These are phyloP conservation scores for Cyrtorhinus lividipennis DNA, from an alignment of 1,140 invertebrate species.

Conservation along the genomic window DNA sequence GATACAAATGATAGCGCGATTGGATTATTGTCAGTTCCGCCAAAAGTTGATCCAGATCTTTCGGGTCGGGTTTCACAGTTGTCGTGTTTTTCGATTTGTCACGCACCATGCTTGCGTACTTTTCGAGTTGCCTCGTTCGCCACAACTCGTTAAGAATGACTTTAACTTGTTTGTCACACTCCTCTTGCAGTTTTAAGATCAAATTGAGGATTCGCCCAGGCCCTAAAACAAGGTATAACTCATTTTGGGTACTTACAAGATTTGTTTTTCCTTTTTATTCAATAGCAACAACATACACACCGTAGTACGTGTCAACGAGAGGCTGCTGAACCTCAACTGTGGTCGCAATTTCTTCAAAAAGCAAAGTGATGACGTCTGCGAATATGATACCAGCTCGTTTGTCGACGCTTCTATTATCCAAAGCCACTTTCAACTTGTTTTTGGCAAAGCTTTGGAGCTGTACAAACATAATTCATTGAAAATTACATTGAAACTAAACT, in stretches of 20 bases:
- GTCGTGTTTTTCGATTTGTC: conserved; percentile 31
- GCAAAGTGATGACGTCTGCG: conserved; percentile 63
- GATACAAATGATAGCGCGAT: conserved; percentile 77
- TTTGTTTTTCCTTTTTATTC: not conserved
- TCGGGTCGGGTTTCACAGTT: conserved; percentile 46
- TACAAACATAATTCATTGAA: too few species aligned
- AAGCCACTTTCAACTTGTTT: conserved; percentile 51
- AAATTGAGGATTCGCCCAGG: conserved; percentile 57
- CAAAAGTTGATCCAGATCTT: conserved; percentile 75
- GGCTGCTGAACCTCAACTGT: conserved; percentile 85
- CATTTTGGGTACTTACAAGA: not conserved
- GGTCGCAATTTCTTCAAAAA: conserved; percentile 81
- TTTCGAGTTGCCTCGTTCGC: conserved; percentile 52
- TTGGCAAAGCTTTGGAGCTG: conserved; percentile 53
- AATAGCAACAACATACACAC: conserved; percentile 31
- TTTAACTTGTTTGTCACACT: conserved; percentile 65
- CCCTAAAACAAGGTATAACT: conserved; percentile 32
- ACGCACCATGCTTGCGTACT: conserved; percentile 47
- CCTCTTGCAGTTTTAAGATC: conserved; percentile 59
- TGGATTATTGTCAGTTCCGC: conserved; percentile 86
- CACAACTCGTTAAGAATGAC: conserved; percentile 63
- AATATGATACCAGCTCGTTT: conserved; percentile 60
- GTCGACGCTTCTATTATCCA: conserved; percentile 43
- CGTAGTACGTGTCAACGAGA: conserved; percentile 87
- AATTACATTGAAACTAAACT: too few species aligned